Conservation (phyloP, 2,113 vertebrate genomes). For the Aix galericulata region DNA sequence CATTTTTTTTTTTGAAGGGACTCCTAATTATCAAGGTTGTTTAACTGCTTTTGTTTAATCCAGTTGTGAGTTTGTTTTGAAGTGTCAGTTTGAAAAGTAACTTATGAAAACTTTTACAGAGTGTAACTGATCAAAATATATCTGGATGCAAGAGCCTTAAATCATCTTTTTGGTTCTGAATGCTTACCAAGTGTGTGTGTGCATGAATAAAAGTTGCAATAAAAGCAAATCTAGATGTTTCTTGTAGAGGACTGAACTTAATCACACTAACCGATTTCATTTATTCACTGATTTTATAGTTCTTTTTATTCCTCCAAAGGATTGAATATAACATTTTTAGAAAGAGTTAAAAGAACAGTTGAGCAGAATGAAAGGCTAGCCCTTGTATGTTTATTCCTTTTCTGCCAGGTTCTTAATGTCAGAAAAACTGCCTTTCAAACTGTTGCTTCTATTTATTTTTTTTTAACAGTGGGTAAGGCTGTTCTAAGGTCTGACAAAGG, state of each 20-base stretch:
- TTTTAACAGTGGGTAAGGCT: background rate
- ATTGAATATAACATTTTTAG: background rate
- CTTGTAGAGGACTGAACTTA: background rate
- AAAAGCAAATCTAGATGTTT: no score
- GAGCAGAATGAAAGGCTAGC: background rate
- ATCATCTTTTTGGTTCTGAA: background rate
- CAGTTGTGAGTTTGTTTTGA: background rate
- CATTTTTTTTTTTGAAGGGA: background rate
- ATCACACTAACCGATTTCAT: background rate
- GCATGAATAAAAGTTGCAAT: background rate
- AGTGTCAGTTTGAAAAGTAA: background rate
- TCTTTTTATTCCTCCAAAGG: background rate
- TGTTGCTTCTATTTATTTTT: background rate
- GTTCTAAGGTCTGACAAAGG: background rate
- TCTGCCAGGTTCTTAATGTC: background rate
- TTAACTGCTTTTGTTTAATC: background rate
- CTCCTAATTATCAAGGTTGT: background rate
- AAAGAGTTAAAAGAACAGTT: background rate
- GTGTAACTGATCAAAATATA: background rate
- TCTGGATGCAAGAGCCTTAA: background rate
- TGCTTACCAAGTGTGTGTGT: background rate
- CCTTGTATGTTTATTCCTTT: background rate
- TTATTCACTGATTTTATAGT: background rate
- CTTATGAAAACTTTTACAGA: background rate
- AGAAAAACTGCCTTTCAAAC: background rate